Conservation (phyloP, 92 coral and sea anemone species). For the Palythoa caribaeorum region DNA sequence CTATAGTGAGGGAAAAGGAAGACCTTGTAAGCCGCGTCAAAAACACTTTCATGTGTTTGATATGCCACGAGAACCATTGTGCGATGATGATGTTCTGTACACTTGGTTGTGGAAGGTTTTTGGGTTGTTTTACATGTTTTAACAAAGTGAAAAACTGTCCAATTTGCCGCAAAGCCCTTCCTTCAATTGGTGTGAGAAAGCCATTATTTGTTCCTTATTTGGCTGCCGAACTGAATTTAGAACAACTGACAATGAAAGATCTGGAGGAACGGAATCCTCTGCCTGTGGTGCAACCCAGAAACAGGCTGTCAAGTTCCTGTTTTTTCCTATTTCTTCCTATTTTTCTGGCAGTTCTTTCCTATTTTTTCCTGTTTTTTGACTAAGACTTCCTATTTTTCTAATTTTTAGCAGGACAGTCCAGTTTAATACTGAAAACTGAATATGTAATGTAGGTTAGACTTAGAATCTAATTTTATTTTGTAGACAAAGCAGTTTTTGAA, state of each 20-base stretch:
- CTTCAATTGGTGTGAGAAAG: background rate
- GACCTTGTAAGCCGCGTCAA: background rate
- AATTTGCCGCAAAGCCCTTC: background rate
- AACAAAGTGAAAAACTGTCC: background rate
- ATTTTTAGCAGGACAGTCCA: no score
- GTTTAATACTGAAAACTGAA: no score
- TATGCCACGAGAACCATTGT: background rate
- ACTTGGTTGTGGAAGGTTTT: background rate
- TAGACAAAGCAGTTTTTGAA: no score
- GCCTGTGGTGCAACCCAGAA: background rate
- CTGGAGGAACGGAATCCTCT: conserved; percentile 4
- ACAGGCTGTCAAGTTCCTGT: no score
- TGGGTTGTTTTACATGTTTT: background rate
- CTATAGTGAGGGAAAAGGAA: background rate
- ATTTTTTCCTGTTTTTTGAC: no score
- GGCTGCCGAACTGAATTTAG: background rate
- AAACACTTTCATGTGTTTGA: conserved; percentile 8
- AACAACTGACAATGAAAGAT: conserved; percentile 13
- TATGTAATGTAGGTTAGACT: no score
- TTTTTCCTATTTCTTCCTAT: no score
- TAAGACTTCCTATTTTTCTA: no score
- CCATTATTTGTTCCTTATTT: conserved; percentile 1
- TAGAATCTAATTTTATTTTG: no score
- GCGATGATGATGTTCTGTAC: background rate
- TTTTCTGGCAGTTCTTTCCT: no score